Evolutionary conservation across 2,113 vertebrate species (phyloP).

Genomic region (Oryzias javanicus): DNA sequence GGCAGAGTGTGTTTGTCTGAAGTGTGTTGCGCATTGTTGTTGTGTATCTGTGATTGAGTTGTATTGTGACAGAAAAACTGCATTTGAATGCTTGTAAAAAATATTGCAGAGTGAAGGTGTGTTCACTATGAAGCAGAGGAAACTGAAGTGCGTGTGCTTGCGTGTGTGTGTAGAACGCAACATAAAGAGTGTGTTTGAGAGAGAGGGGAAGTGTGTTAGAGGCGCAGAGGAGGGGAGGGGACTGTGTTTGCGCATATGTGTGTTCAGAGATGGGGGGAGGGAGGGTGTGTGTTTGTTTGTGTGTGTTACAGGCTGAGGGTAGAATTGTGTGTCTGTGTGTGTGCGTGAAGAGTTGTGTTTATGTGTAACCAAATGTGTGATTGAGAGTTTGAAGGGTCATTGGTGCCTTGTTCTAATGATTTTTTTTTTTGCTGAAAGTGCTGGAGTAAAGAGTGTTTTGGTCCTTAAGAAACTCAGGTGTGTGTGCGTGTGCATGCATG

Average conservation of each 20-base stretch:
- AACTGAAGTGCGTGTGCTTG: conserved; percentile 37
- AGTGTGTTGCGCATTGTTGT: conserved; percentile 46
- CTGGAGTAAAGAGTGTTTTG: conserved; percentile 45
- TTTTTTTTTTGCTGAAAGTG: conserved; percentile 28
- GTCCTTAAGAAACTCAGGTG: conserved; percentile 60
- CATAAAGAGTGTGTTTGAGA: conserved; percentile 22
- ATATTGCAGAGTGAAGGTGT: conserved; percentile 54
- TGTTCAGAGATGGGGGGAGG: conserved; percentile 51
- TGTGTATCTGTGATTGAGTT: conserved; percentile 16
- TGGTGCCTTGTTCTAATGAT: conserved; percentile 12
- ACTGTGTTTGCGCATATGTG: conserved; percentile 66
- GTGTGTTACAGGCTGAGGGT: conserved; percentile 33
- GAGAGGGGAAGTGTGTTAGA: conserved; percentile 70
- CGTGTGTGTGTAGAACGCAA: conserved; percentile 36
- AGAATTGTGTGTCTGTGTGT: conserved; percentile 41
- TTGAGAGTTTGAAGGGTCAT: conserved; percentile 32
- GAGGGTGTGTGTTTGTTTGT: conserved; percentile 35
- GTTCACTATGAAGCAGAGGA: conserved; percentile 54
- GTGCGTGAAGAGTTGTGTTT: conserved; percentile 21
- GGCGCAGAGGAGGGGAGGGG: conserved; percentile 63
- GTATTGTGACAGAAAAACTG: conserved; percentile 12
- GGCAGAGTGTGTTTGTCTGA: conserved; percentile 42
- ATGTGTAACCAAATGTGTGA: conserved; percentile 37
- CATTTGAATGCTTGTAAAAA: conserved; percentile 20
- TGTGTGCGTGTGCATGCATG: conserved; percentile 60